Evolutionary conservation across 2,797 vertebrate species (phyloP), one percentile per base, ranked within the genome.

Genomic region (Halcyon leucocephala): DNA sequence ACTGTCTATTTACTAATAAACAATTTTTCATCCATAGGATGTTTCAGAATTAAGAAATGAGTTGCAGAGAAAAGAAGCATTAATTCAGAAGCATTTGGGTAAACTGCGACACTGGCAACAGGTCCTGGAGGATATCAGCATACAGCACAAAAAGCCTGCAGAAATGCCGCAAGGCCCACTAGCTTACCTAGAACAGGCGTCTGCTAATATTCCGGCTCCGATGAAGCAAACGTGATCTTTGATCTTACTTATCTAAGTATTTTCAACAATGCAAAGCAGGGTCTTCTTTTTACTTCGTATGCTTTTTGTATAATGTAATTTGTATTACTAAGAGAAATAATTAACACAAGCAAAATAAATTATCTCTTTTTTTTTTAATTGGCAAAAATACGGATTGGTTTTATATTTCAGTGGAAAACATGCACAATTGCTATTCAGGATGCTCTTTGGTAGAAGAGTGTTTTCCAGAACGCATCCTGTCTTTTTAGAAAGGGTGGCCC

Each of bases 31-130:
- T 57, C 61, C 31, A 1, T 31, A 99, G 99, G 99, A 99, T 91
- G 99, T 99, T 89, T 99, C 99, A 17, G 99, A 99, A 90, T 98
- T 99, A 61, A 99, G 98, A 93, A 99, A 99, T 71, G 99, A 99
- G 93, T 95, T 99, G 9, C 99, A 99, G 97, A 98, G 99, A 92
- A 99, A 99, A 96, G 99, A 99, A 81, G 89, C 98, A 1, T 98
- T 99, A 90, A 99, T 99, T 93, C 99, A 99, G 98, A 99, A 99
- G 89, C 99, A 99, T 90, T 96, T 99, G 91, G 93, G 98, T 25
- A 99, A 99, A 97, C 98, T 99, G 67, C 98, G 99, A 74, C 99
- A 99, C 61, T 99, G 99, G 99, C 99, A 99, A 58, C 99, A 99
- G 92, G 99, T 99, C 66, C 98, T 99, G 28, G 99, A 99, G 89